These are phyloP conservation scores for Odontamblyopus rebecca DNA, from an alignment of 2,797 vertebrate species.

Conservation along the genomic window DNA sequence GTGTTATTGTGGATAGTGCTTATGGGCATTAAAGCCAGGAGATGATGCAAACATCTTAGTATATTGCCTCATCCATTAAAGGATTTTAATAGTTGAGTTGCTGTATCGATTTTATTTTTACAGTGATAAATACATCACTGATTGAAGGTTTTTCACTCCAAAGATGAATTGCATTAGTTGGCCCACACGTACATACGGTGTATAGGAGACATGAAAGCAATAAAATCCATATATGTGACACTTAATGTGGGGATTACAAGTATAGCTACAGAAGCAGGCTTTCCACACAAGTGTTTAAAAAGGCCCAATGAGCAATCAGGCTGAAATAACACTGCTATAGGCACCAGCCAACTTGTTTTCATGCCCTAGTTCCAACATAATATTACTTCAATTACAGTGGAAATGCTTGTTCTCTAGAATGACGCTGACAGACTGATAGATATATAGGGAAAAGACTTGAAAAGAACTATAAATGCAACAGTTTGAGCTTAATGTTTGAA, in stretches of 20 bases:
- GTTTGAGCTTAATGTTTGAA: no score
- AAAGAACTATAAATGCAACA: not conserved
- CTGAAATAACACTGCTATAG: conserved; percentile 29
- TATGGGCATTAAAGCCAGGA: conserved; percentile 66
- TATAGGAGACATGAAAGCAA: conserved; percentile 55
- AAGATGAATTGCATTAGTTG: conserved; percentile 72
- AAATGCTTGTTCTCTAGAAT: not conserved
- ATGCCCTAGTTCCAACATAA: conserved; percentile 8
- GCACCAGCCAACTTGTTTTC: conserved; percentile 13
- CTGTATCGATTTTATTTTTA: conserved; percentile 83
- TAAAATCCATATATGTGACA: conserved; percentile 65
- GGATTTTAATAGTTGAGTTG: conserved; percentile 81
- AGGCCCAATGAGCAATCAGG: conserved; percentile 51
- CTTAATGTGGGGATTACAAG: conserved; percentile 54
- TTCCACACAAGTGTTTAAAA: conserved; percentile 61
- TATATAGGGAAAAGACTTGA: not conserved
- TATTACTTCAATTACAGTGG: conserved; percentile 2
- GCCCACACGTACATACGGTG: conserved; percentile 26
- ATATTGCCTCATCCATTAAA: conserved; percentile 83
- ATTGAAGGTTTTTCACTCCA: conserved; percentile 76
- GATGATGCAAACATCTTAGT: conserved; percentile 79
- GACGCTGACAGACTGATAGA: not conserved
- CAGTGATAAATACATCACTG: conserved; percentile 81
- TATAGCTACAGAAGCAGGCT: conserved; percentile 29
- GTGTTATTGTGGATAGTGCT: conserved; percentile 54